Evolutionary conservation across 2,888 invertebrate species (phyloP).

Genomic region (Oligia strigilis): DNA sequence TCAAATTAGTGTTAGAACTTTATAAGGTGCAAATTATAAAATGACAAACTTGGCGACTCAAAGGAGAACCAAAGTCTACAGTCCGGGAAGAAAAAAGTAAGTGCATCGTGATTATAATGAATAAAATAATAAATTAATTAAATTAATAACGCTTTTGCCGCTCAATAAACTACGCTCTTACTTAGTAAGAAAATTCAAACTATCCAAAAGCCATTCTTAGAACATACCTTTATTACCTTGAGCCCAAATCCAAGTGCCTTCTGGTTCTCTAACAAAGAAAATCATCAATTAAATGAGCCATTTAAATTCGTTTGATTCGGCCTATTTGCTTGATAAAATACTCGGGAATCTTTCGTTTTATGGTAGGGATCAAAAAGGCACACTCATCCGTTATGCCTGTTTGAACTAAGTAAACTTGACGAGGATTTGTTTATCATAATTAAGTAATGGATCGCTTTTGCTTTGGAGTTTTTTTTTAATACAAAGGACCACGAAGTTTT

Average conservation of each 20-base stretch:
- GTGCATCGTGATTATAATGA: too few relatives aligned
- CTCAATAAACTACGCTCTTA: slow-evolving; percentile 23
- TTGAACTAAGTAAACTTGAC: slow-evolving; percentile 57
- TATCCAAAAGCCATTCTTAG: slow-evolving; percentile 37
- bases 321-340: slow-evolving; percentile 70
- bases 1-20: too few relatives aligned
- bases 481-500: neutral
- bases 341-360: slow-evolving; percentile 50
- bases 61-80: too few relatives aligned
- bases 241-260: slow-evolving; percentile 49
- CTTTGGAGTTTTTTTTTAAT: slow-evolving; percentile 1
- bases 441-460: slow-evolving; percentile 55
- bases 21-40: too few relatives aligned
- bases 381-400: slow-evolving; percentile 65
- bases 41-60: too few relatives aligned
- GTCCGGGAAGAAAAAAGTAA: too few relatives aligned
- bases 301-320: slow-evolving; percentile 74
- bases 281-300: slow-evolving; percentile 73
- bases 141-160: slow-evolving; percentile 3
- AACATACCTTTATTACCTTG: slow-evolving; percentile 36
- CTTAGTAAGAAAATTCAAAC: slow-evolving; percentile 38
- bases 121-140: too few relatives aligned
- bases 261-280: slow-evolving; percentile 66
- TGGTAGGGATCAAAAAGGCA: slow-evolving; percentile 64
- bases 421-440: slow-evolving; percentile 57